phyloP scores from a whole-genome alignment of 2,113 vertebrate genomes.

The Malurus elegans region DNA sequence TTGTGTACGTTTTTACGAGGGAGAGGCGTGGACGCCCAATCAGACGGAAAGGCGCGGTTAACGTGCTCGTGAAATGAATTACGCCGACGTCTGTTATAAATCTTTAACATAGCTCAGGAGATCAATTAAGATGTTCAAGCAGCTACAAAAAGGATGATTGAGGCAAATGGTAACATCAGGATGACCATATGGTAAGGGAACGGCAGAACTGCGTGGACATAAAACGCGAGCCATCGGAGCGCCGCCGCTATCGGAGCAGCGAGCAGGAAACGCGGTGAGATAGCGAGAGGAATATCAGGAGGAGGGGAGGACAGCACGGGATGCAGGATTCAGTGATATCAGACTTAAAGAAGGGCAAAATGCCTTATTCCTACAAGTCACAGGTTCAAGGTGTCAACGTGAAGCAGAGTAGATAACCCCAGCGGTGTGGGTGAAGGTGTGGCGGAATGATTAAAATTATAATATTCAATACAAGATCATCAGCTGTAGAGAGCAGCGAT shows the following conservation, averaged over 20 bases:
- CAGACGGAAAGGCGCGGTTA: constrained; percentile 1
- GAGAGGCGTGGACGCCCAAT: neutral
- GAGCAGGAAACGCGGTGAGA: neutral
- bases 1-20: neutral
- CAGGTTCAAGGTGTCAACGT: accelerated
- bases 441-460: neutral
- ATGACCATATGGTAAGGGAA: constrained; percentile 81
- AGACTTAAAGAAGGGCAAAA: neutral
- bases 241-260: neutral
- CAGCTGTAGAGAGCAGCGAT: neutral
- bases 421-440: accelerated
- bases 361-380: neutral
- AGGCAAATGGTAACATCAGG: constrained; percentile 82
- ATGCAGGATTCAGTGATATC: neutral
- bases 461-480: neutral
- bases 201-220: constrained; percentile 68
- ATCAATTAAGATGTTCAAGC: constrained; percentile 82
- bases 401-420: accelerated
- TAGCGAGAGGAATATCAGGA: constrained; percentile 42
- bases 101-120: constrained; percentile 80
- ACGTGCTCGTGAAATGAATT: constrained; percentile 61
- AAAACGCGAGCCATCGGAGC: constrained; percentile 65
- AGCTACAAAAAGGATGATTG: constrained; percentile 82
- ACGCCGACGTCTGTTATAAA: constrained; percentile 70
- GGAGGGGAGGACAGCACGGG: constrained; percentile 29